Evolutionary conservation across 2,888 invertebrate species (phyloP), one percentile per base, ranked within the genome.

Genomic region (Acleris sparsana): DNA sequence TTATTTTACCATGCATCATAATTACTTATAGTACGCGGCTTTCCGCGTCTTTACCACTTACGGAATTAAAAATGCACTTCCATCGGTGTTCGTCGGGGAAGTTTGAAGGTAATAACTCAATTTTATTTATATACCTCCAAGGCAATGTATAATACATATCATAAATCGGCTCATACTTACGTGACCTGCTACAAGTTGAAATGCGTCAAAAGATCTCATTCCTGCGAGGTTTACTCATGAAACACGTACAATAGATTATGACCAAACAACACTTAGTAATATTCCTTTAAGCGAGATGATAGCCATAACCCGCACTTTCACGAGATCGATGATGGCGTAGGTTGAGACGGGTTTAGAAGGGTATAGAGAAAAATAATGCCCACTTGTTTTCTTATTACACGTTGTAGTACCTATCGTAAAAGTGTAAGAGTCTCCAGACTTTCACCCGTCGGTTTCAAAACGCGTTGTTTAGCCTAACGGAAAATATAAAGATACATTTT

Each of bases 231-330:
- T 61, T 53, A 44, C 51, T 60, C 13, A 43, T n/a, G 25, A 53
- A 53, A 3, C 53, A 61, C 44, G 29, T 29, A 53, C 61, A 61
- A 46, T 53, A 44, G 53, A 61, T 53, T 44, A 61, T 44, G 44
- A 46, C 46, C 29, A 13, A 43, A 20, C 16, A 43, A n/a, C n/a
- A n/a, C n/a, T n/a, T n/a, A 39, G 20, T 6, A 22, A 22, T 33
- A 57, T 46, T 57, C 25, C 3, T n/a, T 43, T 18, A 46, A n/a
- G 5, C 25, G 56, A 17, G 43, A 29, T 53, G 53, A 53, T 53
- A 53, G 49, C n/a, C 13, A 44, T 43, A 44, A 53, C 39, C 29
- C 11, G 13, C 4, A 39, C 44, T 53, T 61, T 61, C 61, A 52
- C 60, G 52, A 44, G 25, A 25, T 61, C 46, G 53, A 53, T 25